Evolutionary conservation across 2,113 vertebrate species (phyloP).

Genomic region (Phasianus colchicus): DNA sequence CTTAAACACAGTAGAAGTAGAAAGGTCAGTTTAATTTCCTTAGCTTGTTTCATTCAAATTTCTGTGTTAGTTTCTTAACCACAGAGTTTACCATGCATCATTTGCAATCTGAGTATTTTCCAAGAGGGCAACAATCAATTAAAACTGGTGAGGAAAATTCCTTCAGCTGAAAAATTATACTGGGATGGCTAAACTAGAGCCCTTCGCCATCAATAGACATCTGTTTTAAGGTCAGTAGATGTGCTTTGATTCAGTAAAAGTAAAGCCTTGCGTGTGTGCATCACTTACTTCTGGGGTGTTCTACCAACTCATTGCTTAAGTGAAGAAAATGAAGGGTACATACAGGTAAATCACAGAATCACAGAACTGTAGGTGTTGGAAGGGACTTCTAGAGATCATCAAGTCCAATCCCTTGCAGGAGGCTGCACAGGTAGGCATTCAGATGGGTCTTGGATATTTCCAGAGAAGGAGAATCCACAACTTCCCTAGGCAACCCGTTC

Average conservation of each 20-base stretch:
- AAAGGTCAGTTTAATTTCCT: not conserved
- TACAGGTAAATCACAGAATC: not conserved
- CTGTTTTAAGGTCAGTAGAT: not conserved
- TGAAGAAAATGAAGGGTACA: not conserved
- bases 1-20: not conserved
- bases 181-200: fast-evolving
- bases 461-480: too few species aligned
- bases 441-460: too few species aligned
- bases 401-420: too few species aligned
- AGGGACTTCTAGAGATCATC: too few species aligned
- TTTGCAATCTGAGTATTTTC: not conserved
- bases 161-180: not conserved
- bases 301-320: fast-evolving
- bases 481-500: too few species aligned
- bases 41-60: not conserved
- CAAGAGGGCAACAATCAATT: not conserved
- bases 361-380: too few species aligned
- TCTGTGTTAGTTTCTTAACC: not conserved
- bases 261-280: not conserved
- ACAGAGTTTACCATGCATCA: not conserved
- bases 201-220: not conserved
- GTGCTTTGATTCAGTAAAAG: not conserved
- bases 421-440: too few species aligned
- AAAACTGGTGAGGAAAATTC: not conserved
- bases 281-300: not conserved